phyloP scores from a whole-genome alignment of 2,113 vertebrate species.

The cat (Felis catus) region DNA sequence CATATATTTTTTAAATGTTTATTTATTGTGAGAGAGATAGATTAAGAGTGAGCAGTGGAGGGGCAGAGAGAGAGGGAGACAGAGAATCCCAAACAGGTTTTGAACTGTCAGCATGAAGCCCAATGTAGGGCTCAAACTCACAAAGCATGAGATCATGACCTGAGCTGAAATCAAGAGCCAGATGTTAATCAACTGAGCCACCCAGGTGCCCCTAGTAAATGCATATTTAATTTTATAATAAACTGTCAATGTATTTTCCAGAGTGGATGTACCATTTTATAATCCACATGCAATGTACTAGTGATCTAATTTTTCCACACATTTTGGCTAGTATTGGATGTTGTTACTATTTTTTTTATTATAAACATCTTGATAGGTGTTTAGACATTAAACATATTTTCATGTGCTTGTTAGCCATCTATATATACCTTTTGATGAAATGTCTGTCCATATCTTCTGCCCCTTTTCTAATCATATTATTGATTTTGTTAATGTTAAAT shows the following conservation, averaged over 20 bases:
- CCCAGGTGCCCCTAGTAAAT: too few relatives aligned
- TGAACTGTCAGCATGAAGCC: too few relatives aligned
- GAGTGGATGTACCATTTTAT: background rate
- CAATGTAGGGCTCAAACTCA: too few relatives aligned
- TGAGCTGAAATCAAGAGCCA: too few relatives aligned
- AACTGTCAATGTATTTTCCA: background rate
- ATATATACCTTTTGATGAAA: background rate
- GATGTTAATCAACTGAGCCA: too few relatives aligned
- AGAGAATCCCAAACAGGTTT: too few relatives aligned
- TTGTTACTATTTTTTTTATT: background rate
- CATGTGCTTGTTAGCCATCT: background rate
- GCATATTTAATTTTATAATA: background rate
- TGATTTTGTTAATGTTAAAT: background rate
- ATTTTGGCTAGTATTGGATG: background rate
- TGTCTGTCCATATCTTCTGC: background rate
- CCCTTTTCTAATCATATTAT: background rate
- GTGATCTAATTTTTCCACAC: background rate
- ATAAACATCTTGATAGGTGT: background rate
- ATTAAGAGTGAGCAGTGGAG: too few relatives aligned
- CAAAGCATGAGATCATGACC: too few relatives aligned
- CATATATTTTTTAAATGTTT: too few relatives aligned
- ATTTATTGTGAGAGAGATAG: too few relatives aligned
- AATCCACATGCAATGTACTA: background rate
- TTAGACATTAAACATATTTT: background rate
- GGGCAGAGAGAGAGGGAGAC: too few relatives aligned